Percentiles rank a stretch among this genome's conserved stretches.
Evolutionary conservation across 2,797 vertebrate genomes (phyloP).

Genomic region (Amniataba percoides): DNA sequence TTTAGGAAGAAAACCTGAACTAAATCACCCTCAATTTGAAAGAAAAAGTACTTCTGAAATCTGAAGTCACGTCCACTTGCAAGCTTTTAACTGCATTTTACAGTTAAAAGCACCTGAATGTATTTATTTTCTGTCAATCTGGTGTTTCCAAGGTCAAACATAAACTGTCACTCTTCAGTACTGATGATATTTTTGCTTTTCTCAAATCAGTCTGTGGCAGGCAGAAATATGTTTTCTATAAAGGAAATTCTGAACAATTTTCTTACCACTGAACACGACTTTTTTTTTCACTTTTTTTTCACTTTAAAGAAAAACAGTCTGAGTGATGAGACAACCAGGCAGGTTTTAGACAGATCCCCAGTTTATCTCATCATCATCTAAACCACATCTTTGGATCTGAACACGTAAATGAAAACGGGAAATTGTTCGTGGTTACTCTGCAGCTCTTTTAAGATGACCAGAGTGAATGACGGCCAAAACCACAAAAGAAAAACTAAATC

Average conservation of each 20-base stretch:
- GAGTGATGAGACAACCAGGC: background rate
- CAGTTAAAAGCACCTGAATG: background rate
- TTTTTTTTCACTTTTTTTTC: too few relatives aligned
- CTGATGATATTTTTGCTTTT: background rate
- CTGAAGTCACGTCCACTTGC: background rate
- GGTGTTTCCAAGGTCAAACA: background rate
- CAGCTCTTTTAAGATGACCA: too few relatives aligned
- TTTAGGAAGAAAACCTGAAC: background rate
- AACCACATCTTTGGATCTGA: background rate
- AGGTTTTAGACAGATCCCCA: background rate
- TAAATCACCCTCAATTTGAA: background rate
- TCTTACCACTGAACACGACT: background rate
- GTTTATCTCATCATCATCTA: background rate
- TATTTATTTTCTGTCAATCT: background rate
- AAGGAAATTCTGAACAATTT: background rate
- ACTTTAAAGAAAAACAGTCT: background rate
- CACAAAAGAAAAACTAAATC: background rate
- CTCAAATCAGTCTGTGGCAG: background rate
- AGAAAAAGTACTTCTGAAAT: too few relatives aligned
- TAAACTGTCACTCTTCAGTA: background rate
- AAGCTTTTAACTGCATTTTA: background rate
- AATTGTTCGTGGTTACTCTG: too few relatives aligned
- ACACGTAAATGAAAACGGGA: background rate
- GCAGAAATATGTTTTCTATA: background rate
- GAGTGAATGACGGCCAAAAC: background rate